phyloP scores from a whole-genome alignment of 92 coral and sea anemone genomes.

The Meandrina meandrites region DNA sequence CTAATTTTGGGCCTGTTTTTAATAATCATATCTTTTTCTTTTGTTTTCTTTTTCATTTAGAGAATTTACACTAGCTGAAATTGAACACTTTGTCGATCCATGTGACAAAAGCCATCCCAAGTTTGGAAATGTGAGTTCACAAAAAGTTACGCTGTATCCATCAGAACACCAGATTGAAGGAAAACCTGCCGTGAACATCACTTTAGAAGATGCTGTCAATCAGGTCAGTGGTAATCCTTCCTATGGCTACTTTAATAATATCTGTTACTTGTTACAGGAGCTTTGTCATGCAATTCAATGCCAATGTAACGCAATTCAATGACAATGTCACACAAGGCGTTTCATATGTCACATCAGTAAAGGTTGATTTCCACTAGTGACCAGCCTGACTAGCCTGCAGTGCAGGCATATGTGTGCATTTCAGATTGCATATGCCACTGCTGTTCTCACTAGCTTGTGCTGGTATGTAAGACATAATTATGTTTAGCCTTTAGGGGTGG shows the following conservation, averaged over 20 bases:
- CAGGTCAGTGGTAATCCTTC: conserved; percentile 23
- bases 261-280: not conserved
- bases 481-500: too few species aligned
- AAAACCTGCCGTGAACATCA: conserved; percentile 66
- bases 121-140: conserved; percentile 74
- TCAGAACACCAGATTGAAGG: conserved; percentile 89
- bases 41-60: conserved; percentile 31
- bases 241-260: not conserved
- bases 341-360: not conserved
- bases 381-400: too few species aligned
- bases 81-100: conserved; percentile 98
- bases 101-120: conserved; percentile 95
- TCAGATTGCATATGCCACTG: too few species aligned
- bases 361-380: too few species aligned
- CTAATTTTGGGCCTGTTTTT: not conserved
- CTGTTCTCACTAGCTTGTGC: not conserved
- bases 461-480: too few species aligned
- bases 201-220: conserved; percentile 86
- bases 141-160: conserved; percentile 79
- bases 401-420: too few species aligned
- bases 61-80: conserved; percentile 97
- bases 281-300: not conserved
- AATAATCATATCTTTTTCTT: not conserved
- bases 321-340: not conserved
- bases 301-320: not conserved